A percentile compares a stretch with the other conserved stretches of the same genome.
phyloP scores from a whole-genome alignment of 2,113 vertebrate species.

The Chloropsis hardwickii region DNA sequence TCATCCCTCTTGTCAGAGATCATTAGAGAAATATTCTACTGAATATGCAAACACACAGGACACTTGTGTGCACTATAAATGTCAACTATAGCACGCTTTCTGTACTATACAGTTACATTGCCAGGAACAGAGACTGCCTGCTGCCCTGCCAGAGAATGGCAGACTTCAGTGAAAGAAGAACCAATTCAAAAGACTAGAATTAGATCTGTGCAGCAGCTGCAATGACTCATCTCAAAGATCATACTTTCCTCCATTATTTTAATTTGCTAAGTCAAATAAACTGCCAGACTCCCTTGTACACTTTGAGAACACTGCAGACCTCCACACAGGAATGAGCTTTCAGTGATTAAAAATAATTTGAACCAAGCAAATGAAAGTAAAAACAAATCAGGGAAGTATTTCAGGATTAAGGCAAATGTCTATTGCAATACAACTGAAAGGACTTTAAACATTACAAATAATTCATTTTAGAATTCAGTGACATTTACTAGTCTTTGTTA shows the following conservation, averaged over 20 bases:
- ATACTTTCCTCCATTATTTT: conserved; percentile 33
- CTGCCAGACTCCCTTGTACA: not conserved
- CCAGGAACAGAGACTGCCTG: not conserved
- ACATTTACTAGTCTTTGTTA: not conserved
- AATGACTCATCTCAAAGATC: conserved; percentile 13
- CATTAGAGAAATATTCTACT: not conserved
- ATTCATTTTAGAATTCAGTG: not conserved
- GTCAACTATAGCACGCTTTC: not conserved
- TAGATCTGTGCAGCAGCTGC: conserved; percentile 15
- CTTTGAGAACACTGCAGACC: not conserved
- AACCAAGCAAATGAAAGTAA: not conserved
- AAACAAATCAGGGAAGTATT: conserved; percentile 27
- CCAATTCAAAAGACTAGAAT: not conserved
- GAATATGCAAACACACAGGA: not conserved
- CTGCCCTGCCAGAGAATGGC: not conserved
- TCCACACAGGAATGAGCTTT: not conserved
- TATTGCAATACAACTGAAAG: conserved; percentile 19
- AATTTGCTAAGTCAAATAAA: conserved; percentile 48
- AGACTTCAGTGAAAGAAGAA: not conserved
- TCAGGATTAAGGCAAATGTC: conserved; percentile 37
- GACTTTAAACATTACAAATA: not conserved
- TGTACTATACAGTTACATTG: not conserved
- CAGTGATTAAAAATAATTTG: conserved; percentile 29
- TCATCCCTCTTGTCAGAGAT: not conserved
- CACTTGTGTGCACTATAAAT: not conserved